Percentiles rank a stretch among this genome's conserved stretches.
Conservation (phyloP, 1,140 invertebrate species). For the Muscidifurax raptorellus region DNA sequence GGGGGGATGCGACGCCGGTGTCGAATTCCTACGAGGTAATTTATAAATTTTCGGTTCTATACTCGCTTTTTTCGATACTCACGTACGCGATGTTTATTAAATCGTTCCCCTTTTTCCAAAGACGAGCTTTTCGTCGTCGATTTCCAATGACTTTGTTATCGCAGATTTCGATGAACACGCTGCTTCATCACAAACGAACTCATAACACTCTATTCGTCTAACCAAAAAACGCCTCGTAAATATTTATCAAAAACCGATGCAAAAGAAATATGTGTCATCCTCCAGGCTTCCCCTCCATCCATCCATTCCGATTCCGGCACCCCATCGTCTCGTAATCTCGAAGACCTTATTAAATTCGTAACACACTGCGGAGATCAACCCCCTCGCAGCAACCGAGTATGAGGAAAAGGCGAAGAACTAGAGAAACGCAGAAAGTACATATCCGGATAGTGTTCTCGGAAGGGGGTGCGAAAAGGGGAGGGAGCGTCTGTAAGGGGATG, state of each 20-base stretch:
- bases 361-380: background rate
- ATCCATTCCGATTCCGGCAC: background rate
- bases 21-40: background rate
- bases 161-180: no score
- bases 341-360: conserved; percentile 36
- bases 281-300: background rate
- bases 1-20: background rate
- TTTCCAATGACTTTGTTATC: no score
- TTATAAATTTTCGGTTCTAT: background rate
- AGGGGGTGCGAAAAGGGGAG: background rate
- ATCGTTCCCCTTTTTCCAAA: no score
- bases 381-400: background rate
- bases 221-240: no score
- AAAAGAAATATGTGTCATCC: background rate
- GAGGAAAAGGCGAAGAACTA: background rate
- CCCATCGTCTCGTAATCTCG: conserved; percentile 4
- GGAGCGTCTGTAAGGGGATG: background rate
- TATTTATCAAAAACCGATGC: background rate
- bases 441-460: background rate
- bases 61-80: background rate
- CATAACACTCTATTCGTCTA: no score
- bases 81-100: background rate
- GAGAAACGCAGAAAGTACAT: background rate
- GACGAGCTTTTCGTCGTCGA: no score
- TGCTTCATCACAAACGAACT: no score